Conservation (phyloP, 2,888 invertebrate genomes). For the Tyria jacobaeae region DNA sequence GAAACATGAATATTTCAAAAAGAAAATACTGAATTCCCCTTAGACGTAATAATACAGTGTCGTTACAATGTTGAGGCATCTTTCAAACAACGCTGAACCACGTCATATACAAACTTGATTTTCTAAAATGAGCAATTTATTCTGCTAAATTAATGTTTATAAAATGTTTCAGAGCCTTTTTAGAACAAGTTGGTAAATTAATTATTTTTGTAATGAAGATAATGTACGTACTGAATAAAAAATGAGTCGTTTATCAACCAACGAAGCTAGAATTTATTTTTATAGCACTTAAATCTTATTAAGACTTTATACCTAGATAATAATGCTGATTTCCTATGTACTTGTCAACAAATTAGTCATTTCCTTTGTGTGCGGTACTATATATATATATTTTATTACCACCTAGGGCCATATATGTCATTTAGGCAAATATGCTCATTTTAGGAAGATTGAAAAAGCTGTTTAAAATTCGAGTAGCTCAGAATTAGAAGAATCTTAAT, state of each 20-base stretch:
- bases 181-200: conserved; percentile 9
- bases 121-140: conserved; percentile 22
- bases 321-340: neutral
- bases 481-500: too few relatives aligned
- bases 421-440: too few relatives aligned
- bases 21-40: neutral
- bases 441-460: too few relatives aligned
- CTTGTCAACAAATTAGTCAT: neutral
- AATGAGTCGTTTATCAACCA: conserved; percentile 14
- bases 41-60: conserved; percentile 11
- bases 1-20: neutral
- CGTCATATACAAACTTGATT: conserved; percentile 16
- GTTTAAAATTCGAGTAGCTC: too few relatives aligned
- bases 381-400: neutral
- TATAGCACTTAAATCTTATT: conserved; percentile 5
- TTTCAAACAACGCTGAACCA: conserved; percentile 13
- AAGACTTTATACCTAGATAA: neutral
- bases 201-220: conserved; percentile 14
- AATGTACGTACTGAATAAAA: conserved; percentile 12
- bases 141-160: conserved; percentile 15
- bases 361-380: neutral
- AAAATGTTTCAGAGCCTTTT: conserved; percentile 4
- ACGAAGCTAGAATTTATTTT: neutral
- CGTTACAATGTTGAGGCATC: conserved; percentile 17
- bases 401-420: neutral